These are phyloP conservation scores for Bucco capensis DNA, from an alignment of 2,113 vertebrate species.

Conservation along the genomic window DNA sequence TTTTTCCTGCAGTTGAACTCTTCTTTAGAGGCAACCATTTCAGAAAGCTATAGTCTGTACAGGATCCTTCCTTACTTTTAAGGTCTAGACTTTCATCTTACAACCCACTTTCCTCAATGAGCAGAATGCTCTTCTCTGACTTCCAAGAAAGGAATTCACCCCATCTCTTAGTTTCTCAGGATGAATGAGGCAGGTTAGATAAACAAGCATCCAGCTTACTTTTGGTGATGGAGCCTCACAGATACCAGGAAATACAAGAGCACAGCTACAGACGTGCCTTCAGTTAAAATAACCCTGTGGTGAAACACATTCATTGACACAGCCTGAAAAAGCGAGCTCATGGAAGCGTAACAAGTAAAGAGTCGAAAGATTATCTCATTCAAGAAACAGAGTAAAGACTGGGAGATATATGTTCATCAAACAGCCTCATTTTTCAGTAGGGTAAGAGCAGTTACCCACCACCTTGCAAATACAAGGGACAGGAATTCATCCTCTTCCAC, in stretches of 20 bases:
- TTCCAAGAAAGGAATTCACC: background rate
- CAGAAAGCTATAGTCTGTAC: background rate
- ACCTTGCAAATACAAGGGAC: background rate
- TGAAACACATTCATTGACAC: background rate
- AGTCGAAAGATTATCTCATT: background rate
- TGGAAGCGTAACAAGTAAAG: rapidly evolving
- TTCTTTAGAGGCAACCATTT: background rate
- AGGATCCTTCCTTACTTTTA: background rate
- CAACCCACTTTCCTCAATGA: background rate
- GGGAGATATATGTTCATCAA: background rate
- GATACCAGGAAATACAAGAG: background rate
- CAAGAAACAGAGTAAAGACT: background rate
- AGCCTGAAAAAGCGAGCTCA: background rate
- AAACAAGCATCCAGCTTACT: background rate
- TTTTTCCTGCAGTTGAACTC: background rate
- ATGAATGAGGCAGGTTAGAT: background rate
- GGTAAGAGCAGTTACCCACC: background rate
- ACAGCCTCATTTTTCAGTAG: background rate
- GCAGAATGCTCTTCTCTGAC: background rate
- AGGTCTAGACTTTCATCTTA: background rate
- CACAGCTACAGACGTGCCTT: background rate
- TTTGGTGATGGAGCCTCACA: background rate
- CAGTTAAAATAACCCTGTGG: background rate
- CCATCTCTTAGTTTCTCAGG: background rate
- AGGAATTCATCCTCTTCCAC: background rate